A percentile compares a stretch with the other conserved stretches of the same genome.
Conservation (phyloP, 30 jellyfish, hydroid and myxozoan species). For the Haliclystus octoradiatus region DNA sequence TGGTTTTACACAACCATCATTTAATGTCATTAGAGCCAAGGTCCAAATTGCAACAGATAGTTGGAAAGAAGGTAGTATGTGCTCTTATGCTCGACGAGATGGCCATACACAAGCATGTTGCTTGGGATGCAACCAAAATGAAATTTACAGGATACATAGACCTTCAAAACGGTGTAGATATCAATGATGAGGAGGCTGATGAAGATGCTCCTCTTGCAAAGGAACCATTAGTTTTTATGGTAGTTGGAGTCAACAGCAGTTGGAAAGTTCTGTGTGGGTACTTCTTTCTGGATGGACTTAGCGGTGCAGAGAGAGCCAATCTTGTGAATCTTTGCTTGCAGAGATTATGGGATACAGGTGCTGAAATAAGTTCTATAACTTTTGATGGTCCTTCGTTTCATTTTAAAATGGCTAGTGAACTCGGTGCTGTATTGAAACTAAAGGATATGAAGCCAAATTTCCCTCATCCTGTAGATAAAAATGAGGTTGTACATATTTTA, state of each 20-base stretch:
- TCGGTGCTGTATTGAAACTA: constrained; percentile 32
- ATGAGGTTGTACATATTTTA: constrained; percentile 14
- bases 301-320: constrained; percentile 38
- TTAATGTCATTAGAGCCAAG: no score
- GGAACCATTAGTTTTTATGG: constrained; percentile 51
- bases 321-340: constrained; percentile 19
- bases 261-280: constrained; percentile 48
- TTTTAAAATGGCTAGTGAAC: constrained; percentile 29
- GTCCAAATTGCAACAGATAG: constrained; percentile 1
- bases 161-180: constrained; percentile 20
- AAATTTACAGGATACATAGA: constrained; percentile 27
- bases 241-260: constrained; percentile 22
- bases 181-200: constrained; percentile 30
- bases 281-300: constrained; percentile 31
- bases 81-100: no score
- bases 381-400: constrained; percentile 64
- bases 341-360: constrained; percentile 20
- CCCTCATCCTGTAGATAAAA: constrained; percentile 26
- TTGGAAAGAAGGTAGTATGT: no score
- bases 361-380: constrained; percentile 10
- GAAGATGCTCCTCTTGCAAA: constrained; percentile 41
- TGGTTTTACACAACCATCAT: constrained; percentile 37
- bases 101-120: constrained; percentile 24
- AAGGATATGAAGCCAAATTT: constrained; percentile 18
- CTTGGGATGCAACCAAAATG: constrained; percentile 37